These are phyloP conservation scores for Cryptophagus acutangulus DNA, from an alignment of 2,888 invertebrate species.

Conservation along the genomic window DNA sequence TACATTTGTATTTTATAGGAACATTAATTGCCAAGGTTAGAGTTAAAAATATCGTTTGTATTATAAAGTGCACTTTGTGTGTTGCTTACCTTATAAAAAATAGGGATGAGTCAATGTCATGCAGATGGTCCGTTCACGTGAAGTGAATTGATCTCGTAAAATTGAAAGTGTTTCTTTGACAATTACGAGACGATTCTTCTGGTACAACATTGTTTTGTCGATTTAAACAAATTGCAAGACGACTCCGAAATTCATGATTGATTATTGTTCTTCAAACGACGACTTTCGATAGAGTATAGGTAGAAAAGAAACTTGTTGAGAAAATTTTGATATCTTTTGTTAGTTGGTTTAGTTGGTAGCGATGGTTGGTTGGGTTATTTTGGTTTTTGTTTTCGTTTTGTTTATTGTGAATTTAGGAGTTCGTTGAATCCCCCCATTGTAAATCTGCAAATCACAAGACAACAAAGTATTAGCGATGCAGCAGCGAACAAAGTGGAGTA, in stretches of 20 bases:
- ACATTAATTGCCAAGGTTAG: no score
- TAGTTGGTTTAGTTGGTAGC: background rate
- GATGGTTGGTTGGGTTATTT: constrained; percentile 14
- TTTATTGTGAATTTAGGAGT: constrained; percentile 16
- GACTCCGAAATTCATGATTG: constrained; percentile 22
- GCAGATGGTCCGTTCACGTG: constrained; percentile 34
- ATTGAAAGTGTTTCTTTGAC: constrained; percentile 11
- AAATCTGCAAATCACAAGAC: constrained; percentile 37
- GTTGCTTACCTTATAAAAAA: constrained; percentile 37
- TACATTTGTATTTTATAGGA: no score
- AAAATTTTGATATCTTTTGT: no score
- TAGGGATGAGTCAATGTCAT: constrained; percentile 33
- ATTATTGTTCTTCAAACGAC: no score
- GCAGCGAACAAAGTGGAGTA: no score
- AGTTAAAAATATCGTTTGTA: no score
- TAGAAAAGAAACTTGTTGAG: no score
- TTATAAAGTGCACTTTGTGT: no score
- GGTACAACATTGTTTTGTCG: background rate
- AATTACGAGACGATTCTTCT: constrained; percentile 7
- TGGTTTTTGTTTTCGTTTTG: constrained; percentile 13
- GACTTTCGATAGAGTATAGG: no score
- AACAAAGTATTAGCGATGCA: no score
- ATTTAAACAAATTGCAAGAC: constrained; percentile 7
- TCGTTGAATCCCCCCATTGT: constrained; percentile 43
- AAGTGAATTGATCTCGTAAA: constrained; percentile 30